A percentile compares a stretch with the other conserved stretches of the same genome.
phyloP scores from a whole-genome alignment of 2,113 vertebrate genomes.

The Lophochroa leadbeateri region DNA sequence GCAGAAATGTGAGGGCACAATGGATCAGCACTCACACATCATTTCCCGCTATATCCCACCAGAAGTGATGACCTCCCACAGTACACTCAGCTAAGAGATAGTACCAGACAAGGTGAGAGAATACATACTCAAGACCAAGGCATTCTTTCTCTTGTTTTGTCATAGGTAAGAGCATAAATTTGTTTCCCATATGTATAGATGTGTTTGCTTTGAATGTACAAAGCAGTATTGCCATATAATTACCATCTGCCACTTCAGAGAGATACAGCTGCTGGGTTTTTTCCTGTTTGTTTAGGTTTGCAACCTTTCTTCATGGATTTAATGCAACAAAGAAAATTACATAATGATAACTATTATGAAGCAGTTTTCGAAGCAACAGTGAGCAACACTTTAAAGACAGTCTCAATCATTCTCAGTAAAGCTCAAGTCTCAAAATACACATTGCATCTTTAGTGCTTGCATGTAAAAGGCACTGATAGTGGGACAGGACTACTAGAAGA shows the following conservation, averaged over 20 bases:
- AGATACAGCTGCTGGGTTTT: background rate
- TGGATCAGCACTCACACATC: background rate
- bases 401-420: background rate
- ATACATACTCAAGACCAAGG: background rate
- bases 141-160: background rate
- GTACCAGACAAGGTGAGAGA: background rate
- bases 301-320: background rate
- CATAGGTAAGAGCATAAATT: background rate
- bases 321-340: background rate
- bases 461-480: fast-evolving
- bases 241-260: background rate
- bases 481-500: background rate
- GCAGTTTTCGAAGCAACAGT: background rate
- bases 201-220: background rate
- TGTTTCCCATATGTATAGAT: background rate
- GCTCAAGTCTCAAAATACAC: background rate
- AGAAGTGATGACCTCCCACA: background rate
- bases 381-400: background rate
- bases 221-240: background rate
- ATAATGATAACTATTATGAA: background rate
- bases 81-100: background rate
- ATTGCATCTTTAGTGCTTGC: fast-evolving
- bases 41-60: background rate
- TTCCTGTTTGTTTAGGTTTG: background rate
- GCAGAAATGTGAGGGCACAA: background rate